Base-by-base conservation (phyloP, 2,113 vertebrate species). In the Castor canadensis region DNA sequence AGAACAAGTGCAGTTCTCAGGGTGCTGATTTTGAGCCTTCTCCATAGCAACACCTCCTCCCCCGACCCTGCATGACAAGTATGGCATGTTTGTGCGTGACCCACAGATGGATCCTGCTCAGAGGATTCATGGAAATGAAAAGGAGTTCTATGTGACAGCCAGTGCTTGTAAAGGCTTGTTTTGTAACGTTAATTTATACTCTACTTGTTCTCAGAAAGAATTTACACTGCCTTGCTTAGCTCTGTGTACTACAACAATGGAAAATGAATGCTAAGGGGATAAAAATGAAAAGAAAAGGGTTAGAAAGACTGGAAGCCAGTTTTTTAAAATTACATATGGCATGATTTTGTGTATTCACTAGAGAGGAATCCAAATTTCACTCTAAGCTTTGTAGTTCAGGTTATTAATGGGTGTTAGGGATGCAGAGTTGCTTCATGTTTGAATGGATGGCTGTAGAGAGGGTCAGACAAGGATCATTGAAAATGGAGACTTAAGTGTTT, bases 1-100 rank as follows among this genome's bases (percentile, higher is more conserved):
- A 87, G 32, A 80, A 12, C 52, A 13, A 69, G n/a, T 10, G 0
- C 11, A 30, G 0, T 62, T 75, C 62, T 75, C 49, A 38, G 22
- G 72, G 19, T 64, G 64, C 62, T 71, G 77, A 77, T 66, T 80
- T 81, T 30, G 71, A 94, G 28, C 11, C 45, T 96, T 95, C 82
- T 89, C 88, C 40, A 52, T 49, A 71, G 80, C 47, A 91, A 83
- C n/a, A n/a, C n/a, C n/a, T n/a, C n/a, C n/a, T n/a, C 84, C 35
- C 28, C 12, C 22, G 47, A 30, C n/a, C n/a, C n/a, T n/a, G 19
- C 35, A 28, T 89, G 95, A 92, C 54, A 95, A n/a, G 76, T 26
- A 45, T 12, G 2, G 80, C 54, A 43, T 62, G 16, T 80, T 30
- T 90, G 26, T 47, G 75, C 8, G 3, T 16, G 40, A 95, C 60